Conservation (phyloP, 2,888 invertebrate species). For the Branchinecta sandiegonensis region DNA sequence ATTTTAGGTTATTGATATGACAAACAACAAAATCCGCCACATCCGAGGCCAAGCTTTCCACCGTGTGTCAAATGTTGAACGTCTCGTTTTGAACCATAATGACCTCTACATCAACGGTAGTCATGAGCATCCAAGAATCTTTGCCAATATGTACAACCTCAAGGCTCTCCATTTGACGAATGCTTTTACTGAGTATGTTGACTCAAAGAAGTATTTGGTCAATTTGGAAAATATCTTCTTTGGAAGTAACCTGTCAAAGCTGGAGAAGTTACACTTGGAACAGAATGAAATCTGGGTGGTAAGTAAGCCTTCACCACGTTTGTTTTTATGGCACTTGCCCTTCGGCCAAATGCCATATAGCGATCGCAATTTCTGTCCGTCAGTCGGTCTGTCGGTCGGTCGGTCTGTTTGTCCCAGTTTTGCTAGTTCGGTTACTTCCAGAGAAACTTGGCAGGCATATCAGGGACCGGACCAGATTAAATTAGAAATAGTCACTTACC, state of each 20-base stretch:
- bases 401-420: too few relatives aligned
- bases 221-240: conserved; percentile 55
- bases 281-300: conserved; percentile 57
- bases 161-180: conserved; percentile 53
- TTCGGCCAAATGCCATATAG: too few relatives aligned
- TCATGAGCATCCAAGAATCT: conserved; percentile 35
- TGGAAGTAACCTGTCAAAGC: conserved; percentile 44
- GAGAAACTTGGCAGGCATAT: too few relatives aligned
- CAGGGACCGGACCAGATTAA: too few relatives aligned
- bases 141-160: conserved; percentile 44
- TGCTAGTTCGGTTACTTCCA: too few relatives aligned
- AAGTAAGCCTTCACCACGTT: conserved; percentile 26
- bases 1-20: conserved; percentile 47
- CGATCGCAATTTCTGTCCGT: too few relatives aligned
- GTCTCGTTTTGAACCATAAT: conserved; percentile 55
- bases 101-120: conserved; percentile 42
- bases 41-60: conserved; percentile 60
- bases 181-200: conserved; percentile 43
- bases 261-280: conserved; percentile 56
- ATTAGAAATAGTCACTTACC: too few relatives aligned
- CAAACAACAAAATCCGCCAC: conserved; percentile 51
- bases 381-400: too few relatives aligned
- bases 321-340: too few relatives aligned
- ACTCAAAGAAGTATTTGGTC: conserved; percentile 28
- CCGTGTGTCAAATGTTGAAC: conserved; percentile 50